Evolutionary conservation across 1,140 invertebrate genomes (phyloP).

Genomic region (Acyrthosiphon pisum): DNA sequence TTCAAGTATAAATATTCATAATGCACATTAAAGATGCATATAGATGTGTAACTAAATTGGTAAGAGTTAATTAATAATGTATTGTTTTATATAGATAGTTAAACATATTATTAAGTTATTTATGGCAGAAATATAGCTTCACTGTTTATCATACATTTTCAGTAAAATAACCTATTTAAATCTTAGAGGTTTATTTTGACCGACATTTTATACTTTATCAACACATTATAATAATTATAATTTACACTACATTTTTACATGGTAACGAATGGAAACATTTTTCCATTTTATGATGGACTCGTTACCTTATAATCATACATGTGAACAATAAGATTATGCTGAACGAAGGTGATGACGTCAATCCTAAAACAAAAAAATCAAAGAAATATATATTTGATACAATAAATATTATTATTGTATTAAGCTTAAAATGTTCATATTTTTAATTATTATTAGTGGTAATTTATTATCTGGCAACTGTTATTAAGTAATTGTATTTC

Average conservation of each 20-base stretch:
- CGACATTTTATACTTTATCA: neutral
- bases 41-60: neutral
- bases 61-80: neutral
- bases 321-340: neutral
- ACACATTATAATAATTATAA: neutral
- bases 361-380: constrained; percentile 23
- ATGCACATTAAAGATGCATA: neutral
- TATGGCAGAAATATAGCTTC: neutral
- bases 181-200: neutral
- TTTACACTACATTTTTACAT: constrained; percentile 21
- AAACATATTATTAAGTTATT: neutral
- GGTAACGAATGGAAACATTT: neutral
- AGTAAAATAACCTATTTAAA: neutral
- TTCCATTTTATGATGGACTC: neutral
- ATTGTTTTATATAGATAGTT: neutral
- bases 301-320: neutral
- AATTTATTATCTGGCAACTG: neutral
- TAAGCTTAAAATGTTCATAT: neutral
- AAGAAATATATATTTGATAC: neutral
- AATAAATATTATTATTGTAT: neutral
- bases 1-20: neutral
- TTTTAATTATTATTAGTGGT: neutral
- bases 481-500: neutral
- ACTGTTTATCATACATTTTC: neutral
- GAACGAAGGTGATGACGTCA: neutral